Base-by-base conservation (phyloP, 2,888 invertebrate genomes). In the Ditylenchus weischeri region DNA sequence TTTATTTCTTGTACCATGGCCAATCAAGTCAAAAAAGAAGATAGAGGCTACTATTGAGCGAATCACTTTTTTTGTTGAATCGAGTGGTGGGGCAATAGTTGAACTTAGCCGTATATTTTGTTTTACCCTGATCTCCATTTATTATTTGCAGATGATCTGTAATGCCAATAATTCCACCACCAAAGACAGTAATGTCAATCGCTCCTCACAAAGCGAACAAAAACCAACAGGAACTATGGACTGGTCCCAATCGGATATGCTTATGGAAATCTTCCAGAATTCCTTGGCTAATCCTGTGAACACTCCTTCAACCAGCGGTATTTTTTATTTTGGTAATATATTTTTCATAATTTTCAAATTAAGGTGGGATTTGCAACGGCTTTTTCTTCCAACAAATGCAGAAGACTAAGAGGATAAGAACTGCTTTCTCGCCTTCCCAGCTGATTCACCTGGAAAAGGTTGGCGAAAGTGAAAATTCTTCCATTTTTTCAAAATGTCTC, bases 381-480 rank as follows among this genome's bases (percentile, higher is more conserved):
- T 68, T 68, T 35, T 62, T 68, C 23, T 68, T 68, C 29, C 68
- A 68, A 54, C 68, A 68, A 58, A 68, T 68, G 68, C 68, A 68
- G 49, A 68, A 68, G 48, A 58, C 65, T 13, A 68, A 68, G 59
- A 48, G 68, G 29, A 59, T 65, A 60, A 58, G 68, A 47, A 68
- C 68, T 36, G 68, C 68, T 21, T 68, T 68, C 21, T 62, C 63
- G 6, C 19, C 68, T 13, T 47, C 35, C n/a, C 68, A 68, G 47
- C 21, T 68, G 10, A 29, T 36, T 0, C 67, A 68, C 18, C 64
- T 68, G 21, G 68, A 68, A 48, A 54, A 54, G 54, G 54, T 54
- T 54, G n/a, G 11, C n/a, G 11, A 21, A 54, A 54, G 10, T 54
- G 2, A 15, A 54, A 11, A 15, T 2, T 10, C 1, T 23, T 54